These are phyloP conservation scores for Stenolophus ochropezus DNA, from an alignment of 2,888 invertebrate genomes.

Conservation along the genomic window DNA sequence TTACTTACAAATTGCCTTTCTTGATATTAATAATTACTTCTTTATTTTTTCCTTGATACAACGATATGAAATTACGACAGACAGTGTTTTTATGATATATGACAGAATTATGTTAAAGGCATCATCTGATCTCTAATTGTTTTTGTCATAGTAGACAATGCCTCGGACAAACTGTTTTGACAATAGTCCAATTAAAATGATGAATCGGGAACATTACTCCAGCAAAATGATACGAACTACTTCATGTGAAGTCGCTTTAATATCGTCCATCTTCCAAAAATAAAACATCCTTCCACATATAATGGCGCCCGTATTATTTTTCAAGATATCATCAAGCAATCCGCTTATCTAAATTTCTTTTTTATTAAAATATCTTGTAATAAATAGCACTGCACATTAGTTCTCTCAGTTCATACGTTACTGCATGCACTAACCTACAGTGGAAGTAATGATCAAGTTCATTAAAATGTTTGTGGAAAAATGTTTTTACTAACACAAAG, in stretches of 20 bases:
- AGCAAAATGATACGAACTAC: slow-evolving; percentile 39
- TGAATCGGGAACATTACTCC: slow-evolving; percentile 46
- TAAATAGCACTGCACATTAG: background rate
- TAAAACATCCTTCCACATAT: slow-evolving; percentile 5
- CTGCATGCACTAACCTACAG: too few relatives aligned
- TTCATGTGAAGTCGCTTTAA: slow-evolving; percentile 32
- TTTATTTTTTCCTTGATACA: background rate
- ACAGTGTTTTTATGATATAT: background rate
- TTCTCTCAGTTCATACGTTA: background rate
- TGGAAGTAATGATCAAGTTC: too few relatives aligned
- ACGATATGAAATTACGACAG: background rate
- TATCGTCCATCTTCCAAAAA: slow-evolving; percentile 26
- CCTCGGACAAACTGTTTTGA: slow-evolving; percentile 41
- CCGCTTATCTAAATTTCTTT: background rate
- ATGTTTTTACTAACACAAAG: too few relatives aligned
- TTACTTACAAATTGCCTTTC: too few relatives aligned
- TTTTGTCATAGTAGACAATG: slow-evolving; percentile 14
- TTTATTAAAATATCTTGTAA: background rate
- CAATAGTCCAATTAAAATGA: slow-evolving; percentile 55
- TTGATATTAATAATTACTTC: too few relatives aligned
- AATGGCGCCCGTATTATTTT: background rate
- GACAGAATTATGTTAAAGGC: slow-evolving; percentile 27
- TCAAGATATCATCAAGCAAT: slow-evolving; percentile 21
- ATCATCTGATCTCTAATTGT: slow-evolving; percentile 8
- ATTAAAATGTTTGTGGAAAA: too few relatives aligned